These are phyloP conservation scores for Myrmecophaga tridactyla DNA, from an alignment of 2,113 vertebrate genomes.

Conservation along the genomic window DNA sequence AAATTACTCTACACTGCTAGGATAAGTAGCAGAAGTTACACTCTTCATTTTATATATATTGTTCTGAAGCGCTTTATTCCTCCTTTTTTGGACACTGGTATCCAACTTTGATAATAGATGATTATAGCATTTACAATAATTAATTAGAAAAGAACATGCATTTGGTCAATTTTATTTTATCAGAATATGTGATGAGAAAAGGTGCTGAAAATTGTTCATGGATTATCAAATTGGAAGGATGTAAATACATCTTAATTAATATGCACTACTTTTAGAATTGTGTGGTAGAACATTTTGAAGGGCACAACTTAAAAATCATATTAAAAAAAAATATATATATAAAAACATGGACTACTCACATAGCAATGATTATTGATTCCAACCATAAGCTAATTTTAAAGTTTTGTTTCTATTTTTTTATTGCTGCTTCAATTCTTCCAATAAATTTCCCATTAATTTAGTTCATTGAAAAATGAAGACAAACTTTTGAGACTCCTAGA, in stretches of 20 bases:
- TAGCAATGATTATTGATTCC: background rate
- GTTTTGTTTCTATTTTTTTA: background rate
- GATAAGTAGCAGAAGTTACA: background rate
- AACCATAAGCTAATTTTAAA: slow-evolving; percentile 27
- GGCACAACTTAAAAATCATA: background rate
- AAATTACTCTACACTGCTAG: background rate
- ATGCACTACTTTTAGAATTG: background rate
- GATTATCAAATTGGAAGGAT: background rate
- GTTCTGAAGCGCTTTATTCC: background rate
- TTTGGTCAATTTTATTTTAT: background rate
- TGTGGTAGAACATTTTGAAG: background rate
- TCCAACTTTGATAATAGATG: background rate
- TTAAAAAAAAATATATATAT: background rate
- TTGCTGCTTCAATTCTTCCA: background rate
- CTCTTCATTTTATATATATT: slow-evolving; percentile 30
- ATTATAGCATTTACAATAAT: background rate
- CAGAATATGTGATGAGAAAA: background rate
- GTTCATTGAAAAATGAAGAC: slow-evolving; percentile 6
- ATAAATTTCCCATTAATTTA: slow-evolving; percentile 37
- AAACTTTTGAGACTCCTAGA: background rate
- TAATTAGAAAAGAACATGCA: background rate
- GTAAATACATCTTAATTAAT: background rate
- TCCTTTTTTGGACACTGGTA: background rate
- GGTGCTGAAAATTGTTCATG: background rate
- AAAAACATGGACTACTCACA: background rate